These are phyloP conservation scores for Phyllostomus hastatus DNA, from an alignment of 2,113 vertebrate species.

Conservation along the genomic window DNA sequence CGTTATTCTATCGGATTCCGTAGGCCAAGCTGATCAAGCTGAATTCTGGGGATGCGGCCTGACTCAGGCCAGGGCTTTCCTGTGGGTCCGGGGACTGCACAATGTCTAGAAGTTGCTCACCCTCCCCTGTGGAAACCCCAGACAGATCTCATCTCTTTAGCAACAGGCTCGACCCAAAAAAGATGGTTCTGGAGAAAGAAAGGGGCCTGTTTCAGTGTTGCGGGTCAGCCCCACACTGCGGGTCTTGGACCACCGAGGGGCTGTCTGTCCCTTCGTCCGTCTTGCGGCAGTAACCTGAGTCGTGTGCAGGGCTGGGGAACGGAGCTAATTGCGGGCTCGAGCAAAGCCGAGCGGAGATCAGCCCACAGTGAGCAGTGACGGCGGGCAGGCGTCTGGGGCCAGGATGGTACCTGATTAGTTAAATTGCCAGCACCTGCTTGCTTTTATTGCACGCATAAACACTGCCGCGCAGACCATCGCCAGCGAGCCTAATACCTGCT, in stretches of 20 bases:
- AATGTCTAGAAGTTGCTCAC: background rate
- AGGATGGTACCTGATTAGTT: conserved; percentile 61
- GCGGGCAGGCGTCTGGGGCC: background rate
- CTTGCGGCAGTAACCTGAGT: conserved; percentile 43
- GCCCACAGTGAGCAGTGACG: background rate
- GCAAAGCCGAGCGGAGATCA: conserved; percentile 11
- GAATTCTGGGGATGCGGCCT: background rate
- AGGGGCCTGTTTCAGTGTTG: background rate
- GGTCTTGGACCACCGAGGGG: background rate
- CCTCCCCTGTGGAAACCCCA: background rate
- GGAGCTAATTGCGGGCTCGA: conserved; percentile 51
- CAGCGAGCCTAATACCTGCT: background rate
- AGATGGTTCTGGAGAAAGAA: background rate
- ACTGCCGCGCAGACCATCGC: background rate
- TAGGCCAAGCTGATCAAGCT: background rate
- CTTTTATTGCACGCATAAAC: conserved; percentile 71
- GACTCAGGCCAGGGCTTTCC: background rate
- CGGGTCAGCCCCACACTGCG: fast-evolving
- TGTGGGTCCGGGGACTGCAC: background rate
- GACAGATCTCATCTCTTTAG: background rate
- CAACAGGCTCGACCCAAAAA: background rate
- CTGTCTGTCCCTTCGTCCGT: background rate
- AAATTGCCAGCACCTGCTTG: conserved; percentile 74
- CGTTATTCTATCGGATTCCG: background rate
- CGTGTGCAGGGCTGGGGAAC: background rate